Evolutionary conservation across 2,888 invertebrate genomes (phyloP).

Genomic region (Plemyria rubiginata): DNA sequence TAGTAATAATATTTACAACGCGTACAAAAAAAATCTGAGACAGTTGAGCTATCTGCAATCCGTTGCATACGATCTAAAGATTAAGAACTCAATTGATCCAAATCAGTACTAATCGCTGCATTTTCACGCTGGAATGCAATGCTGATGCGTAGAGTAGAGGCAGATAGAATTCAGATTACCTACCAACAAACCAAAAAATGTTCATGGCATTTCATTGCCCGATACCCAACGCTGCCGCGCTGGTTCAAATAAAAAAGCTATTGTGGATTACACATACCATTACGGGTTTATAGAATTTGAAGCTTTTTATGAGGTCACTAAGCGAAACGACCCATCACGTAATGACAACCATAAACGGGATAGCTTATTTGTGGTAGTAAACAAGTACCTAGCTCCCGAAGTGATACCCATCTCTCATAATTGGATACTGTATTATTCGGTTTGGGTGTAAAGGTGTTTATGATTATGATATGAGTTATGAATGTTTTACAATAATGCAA

Average conservation of each 20-base stretch:
- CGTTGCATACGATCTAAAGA: too few relatives aligned
- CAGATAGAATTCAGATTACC: too few relatives aligned
- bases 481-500: constrained; percentile 5
- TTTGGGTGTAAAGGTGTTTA: constrained; percentile 23
- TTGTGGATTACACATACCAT: constrained; percentile 15
- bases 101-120: too few relatives aligned
- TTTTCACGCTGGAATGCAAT: too few relatives aligned
- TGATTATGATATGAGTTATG: too few relatives aligned
- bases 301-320: constrained; percentile 40
- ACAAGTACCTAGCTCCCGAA: constrained; percentile 21
- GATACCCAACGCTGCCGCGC: neutral
- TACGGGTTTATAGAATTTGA: constrained; percentile 21
- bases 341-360: constrained; percentile 37
- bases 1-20: too few relatives aligned
- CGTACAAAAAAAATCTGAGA: neutral
- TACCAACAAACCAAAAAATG: too few relatives aligned
- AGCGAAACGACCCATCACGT: constrained; percentile 38
- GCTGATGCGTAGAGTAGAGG: too few relatives aligned
- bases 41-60: too few relatives aligned
- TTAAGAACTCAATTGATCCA: too few relatives aligned
- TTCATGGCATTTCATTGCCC: neutral
- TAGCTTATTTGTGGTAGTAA: constrained; percentile 40
- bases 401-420: constrained; percentile 11
- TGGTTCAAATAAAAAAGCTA: constrained; percentile 26
- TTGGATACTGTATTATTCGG: neutral